Base-by-base conservation (phyloP, 2,888 invertebrate species). In the Pegoplata infirma region DNA sequence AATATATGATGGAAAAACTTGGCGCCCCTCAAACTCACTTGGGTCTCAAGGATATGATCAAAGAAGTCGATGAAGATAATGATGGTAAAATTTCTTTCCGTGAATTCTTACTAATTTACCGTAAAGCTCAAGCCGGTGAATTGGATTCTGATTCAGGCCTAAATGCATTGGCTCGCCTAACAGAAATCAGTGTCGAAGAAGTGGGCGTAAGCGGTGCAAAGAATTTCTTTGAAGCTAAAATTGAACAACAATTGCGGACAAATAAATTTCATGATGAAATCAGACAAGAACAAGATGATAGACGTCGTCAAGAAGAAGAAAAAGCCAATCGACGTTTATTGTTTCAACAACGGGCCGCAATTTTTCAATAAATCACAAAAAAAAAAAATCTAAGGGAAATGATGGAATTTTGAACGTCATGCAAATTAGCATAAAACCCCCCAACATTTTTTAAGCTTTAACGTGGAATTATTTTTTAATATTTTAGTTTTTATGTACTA, bases 21-120 rank as follows among this genome's bases (percentile, higher is more conserved):
- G 97, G 96, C 8, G 97, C 96, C 1, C 98, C 98, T 12, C 98
- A 98, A 90, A 98, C 98, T 0, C 98, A 98, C 90, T 91, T 98
- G 66, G 96, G 96, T 0, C 92, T 98, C 23, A 98, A 98, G 89
- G 94, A 94, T 40, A 98, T 98, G 97, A 98, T 98, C 85, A 92
- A 94, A 79, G 96, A 96, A 89, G 95, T 96, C 4, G 96, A 96
- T 86, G 96, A 96, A 87, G 96, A 97, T 86, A 92, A 92, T 44
- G 96, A 97, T 88, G 94, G 93, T 80, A 93, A 93, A 87, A 96
- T 98, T 84, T 97, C 96, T 84, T 98, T 98, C 89, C 93, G 98
- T 86, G 98, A 98, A 90, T 95, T 95, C 85, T 90, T 95, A 80
- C 89, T 95, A 58, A 95, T 95, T 84, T 95, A 94, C 86, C 92